Conservation (phyloP, 2,888 invertebrate species). For the Dione juno region DNA sequence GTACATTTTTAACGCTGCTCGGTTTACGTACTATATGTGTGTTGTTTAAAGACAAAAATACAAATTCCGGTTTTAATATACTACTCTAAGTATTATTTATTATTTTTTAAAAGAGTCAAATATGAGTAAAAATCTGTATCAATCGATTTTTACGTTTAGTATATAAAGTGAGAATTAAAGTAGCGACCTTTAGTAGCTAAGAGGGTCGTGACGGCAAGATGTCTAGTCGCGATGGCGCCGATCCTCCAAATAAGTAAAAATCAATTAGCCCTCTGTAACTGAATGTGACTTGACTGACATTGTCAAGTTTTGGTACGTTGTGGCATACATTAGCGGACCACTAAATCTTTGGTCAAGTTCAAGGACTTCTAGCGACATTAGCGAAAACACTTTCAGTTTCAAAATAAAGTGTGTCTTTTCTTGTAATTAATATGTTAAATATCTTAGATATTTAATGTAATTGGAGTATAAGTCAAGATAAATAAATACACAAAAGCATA, state of each 20-base stretch:
- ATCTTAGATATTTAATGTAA: no score
- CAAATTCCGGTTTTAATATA: no score
- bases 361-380: background rate
- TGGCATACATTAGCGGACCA: slow-evolving; percentile 51
- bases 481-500: no score
- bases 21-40: no score
- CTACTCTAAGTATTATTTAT: no score
- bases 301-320: slow-evolving; percentile 75
- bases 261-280: slow-evolving; percentile 73
- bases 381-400: background rate
- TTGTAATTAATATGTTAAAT: no score
- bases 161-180: slow-evolving; percentile 9
- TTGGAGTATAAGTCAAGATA: no score
- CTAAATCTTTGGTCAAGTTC: background rate
- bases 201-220: slow-evolving; percentile 18
- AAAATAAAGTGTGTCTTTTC: no score
- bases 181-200: background rate
- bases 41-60: no score
- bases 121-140: background rate
- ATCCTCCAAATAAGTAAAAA: slow-evolving; percentile 64
- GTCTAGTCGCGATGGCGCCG: slow-evolving; percentile 36
- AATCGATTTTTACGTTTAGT: background rate
- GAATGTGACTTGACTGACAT: slow-evolving; percentile 71
- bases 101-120: no score
- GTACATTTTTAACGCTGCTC: no score